Conservation (phyloP, 2,888 invertebrate genomes). For the Calliphora vomitoria region DNA sequence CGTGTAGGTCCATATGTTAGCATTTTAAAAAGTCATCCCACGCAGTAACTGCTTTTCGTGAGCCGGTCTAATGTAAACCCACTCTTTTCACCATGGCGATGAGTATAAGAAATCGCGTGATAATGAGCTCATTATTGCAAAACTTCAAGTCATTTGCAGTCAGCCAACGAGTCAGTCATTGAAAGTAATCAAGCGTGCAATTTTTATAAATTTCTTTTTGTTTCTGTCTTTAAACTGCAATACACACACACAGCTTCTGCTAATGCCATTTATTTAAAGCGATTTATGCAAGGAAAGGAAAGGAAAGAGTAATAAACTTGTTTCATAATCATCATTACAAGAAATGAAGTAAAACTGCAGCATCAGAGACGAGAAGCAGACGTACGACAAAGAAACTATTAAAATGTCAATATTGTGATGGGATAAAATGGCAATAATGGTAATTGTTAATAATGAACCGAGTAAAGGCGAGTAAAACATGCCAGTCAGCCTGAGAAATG, state of each 20-base stretch:
- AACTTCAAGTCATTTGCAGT: slow-evolving; percentile 41
- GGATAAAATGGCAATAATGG: slow-evolving; percentile 36
- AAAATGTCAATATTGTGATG: slow-evolving; percentile 64
- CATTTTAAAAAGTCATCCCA: too few species aligned
- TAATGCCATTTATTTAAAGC: slow-evolving; percentile 3
- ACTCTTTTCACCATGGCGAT: not conserved
- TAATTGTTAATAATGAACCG: slow-evolving; percentile 61
- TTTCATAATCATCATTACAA: slow-evolving; percentile 11
- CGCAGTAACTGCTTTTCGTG: too few species aligned
- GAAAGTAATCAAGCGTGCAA: slow-evolving; percentile 27
- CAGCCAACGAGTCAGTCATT: not conserved
- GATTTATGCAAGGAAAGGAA: not conserved
- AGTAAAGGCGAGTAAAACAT: not conserved
- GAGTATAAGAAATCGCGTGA: not conserved
- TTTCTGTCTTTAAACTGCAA: not conserved
- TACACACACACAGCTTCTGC: not conserved
- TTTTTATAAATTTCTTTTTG: slow-evolving; percentile 25
- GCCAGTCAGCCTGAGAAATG: not conserved
- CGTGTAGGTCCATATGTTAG: too few species aligned
- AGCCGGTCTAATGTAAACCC: too few species aligned
- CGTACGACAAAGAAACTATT: slow-evolving; percentile 53
- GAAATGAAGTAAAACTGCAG: slow-evolving; percentile 17
- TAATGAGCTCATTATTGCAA: slow-evolving; percentile 52
- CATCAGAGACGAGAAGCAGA: not conserved
- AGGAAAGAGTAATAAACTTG: not conserved